A percentile compares a stretch with the other conserved stretches of the same genome.
These are phyloP conservation scores for Drosophila pseudotalamancana DNA, from an alignment of 2,888 invertebrate species.

Conservation along the genomic window DNA sequence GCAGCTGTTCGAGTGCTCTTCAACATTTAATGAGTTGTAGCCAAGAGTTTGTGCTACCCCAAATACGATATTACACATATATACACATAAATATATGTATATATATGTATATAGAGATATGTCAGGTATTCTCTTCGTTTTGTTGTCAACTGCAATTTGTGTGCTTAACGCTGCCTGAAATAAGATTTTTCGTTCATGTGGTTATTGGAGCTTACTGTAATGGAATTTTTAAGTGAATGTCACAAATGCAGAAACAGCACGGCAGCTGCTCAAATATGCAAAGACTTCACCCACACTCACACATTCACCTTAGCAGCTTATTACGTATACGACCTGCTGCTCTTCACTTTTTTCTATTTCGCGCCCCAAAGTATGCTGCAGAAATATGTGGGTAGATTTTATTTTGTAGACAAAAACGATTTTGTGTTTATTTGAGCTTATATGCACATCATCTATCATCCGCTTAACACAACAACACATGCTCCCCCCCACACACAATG, in stretches of 20 bases:
- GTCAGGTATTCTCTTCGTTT: conserved; percentile 12
- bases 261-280: conserved; percentile 71
- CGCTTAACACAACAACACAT: conserved; percentile 35
- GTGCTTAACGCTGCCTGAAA: conserved; percentile 79
- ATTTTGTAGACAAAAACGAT: conserved; percentile 66
- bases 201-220: conserved; percentile 76
- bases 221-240: conserved; percentile 80
- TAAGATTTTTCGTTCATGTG: conserved; percentile 63
- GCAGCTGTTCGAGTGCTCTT: conserved; percentile 69
- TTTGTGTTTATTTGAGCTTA: conserved; percentile 77
- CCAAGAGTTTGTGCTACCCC: neutral
- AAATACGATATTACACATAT: neutral
- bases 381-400: conserved; percentile 24
- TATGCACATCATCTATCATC: conserved; percentile 79
- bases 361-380: conserved; percentile 29
- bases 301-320: conserved; percentile 38
- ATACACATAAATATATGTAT: neutral
- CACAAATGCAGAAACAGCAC: conserved; percentile 67
- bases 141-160: conserved; percentile 67
- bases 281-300: conserved; percentile 52
- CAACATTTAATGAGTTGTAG: conserved; percentile 63
- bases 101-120: neutral
- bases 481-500: conserved; percentile 5
- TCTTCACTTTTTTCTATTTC: neutral
- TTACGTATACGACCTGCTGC: conserved; percentile 60